A percentile compares a stretch with the other conserved stretches of the same genome.
Conservation (phyloP, 1,140 invertebrate species). For the Schlechtendalia chinensis region DNA sequence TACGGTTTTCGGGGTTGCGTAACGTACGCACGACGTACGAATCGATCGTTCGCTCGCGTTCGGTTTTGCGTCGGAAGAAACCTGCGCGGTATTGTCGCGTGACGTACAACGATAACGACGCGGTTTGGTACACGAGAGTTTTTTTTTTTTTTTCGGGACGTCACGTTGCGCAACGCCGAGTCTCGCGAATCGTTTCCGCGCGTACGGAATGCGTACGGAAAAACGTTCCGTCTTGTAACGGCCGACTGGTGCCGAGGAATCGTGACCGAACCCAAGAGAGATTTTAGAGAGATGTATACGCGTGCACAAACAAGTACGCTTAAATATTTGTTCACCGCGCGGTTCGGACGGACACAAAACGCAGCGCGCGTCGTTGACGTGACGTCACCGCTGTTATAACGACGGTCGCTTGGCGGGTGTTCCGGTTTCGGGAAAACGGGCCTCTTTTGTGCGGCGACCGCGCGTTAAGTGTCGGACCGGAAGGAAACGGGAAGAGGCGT, state of each 20-base stretch:
- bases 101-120: slow-evolving; percentile 3
- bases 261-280: slow-evolving; percentile 43
- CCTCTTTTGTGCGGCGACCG: slow-evolving; percentile 17
- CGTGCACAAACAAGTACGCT: neutral
- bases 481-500: slow-evolving; percentile 27
- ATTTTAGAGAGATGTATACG: neutral
- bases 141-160: too few species aligned
- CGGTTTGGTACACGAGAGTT: neutral
- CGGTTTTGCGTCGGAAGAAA: too few species aligned
- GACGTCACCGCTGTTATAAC: neutral
- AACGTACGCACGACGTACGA: too few species aligned
- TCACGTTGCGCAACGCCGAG: neutral
- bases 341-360: neutral
- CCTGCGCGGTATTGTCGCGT: too few species aligned
- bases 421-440: neutral
- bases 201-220: neutral
- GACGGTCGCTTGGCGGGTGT: neutral
- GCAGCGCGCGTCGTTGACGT: neutral
- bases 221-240: slow-evolving; percentile 30
- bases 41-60: neutral
- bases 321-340: neutral
- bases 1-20: too few species aligned
- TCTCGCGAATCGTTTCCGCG: slow-evolving; percentile 20
- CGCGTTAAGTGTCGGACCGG: slow-evolving; percentile 47
- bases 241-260: slow-evolving; percentile 35